Evolutionary conservation across 2,888 invertebrate genomes (phyloP), one percentile per base, ranked within the genome.

Genomic region (Stenodema calcarata): DNA sequence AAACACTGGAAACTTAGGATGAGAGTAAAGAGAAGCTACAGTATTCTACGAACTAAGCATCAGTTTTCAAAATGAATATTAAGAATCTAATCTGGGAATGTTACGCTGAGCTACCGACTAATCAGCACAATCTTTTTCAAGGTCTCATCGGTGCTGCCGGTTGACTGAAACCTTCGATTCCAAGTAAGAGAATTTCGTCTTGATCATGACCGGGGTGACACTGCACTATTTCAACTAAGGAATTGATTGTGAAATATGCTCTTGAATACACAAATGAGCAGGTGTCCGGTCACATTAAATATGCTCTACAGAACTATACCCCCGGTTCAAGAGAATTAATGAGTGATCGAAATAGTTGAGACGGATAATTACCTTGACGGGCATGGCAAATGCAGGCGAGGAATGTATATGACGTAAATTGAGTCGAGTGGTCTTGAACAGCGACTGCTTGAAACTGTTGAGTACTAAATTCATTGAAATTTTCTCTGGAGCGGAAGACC

Each of bases 351-450:
- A 35, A 35, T 4, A 35, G 7, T 35, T n/a, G n/a, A n/a, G n/a
- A 7, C 35, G 81, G 86, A 79, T 27, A 73, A 18, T 73, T 47
- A 84, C 84, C 84, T 84, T 73, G 44, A 73, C 30, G n/a, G 84
- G 84, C 84, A 84, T 84, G 1, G 84, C 84, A 44, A 75, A 42
- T 42, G 54, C 73, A 44, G 73, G 9, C 12, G 73, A 42, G 84
- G 75, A 75, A 75, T 84, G 84, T 73, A 84, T 12, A 11, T 30
- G 18, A 16, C 75, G 70, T 12, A 75, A 28, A 78, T 44, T 44
- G 1, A 44, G 14, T 6, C 47, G 70, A 28, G 47, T 50, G 23
- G 73, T 42, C 47, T 47, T 73, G 73, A 47, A 12, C 0, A 84
- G 23, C 47, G 84, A 44, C 73, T 84, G 84, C 47, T 47, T 50